phyloP scores from a whole-genome alignment of 2,113 vertebrate genomes.

The Gambusia holbrooki region DNA sequence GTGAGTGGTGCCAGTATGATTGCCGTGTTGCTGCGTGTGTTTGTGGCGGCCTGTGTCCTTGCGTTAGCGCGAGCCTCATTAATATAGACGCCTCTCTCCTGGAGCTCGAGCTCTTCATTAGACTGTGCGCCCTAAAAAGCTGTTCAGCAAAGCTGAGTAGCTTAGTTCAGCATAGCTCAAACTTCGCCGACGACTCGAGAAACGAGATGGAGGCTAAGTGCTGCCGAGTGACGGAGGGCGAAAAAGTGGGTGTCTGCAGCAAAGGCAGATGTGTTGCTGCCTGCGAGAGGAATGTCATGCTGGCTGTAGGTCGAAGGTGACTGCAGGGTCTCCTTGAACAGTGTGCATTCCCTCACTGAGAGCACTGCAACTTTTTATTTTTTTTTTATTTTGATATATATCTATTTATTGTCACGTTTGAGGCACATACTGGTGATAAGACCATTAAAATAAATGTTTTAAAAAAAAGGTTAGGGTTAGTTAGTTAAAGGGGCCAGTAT shows the following conservation, averaged over 20 bases:
- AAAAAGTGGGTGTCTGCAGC: slow-evolving; percentile 3
- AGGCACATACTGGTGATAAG: background rate
- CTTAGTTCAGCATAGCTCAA: background rate
- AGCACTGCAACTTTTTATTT: background rate
- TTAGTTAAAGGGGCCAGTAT: no score
- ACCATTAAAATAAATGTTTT: background rate
- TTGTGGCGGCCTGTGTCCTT: background rate
- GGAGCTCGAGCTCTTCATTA: slow-evolving; percentile 2
- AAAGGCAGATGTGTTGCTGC: slow-evolving; percentile 4
- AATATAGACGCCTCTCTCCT: slow-evolving; percentile 18
- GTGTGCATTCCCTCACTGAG: background rate
- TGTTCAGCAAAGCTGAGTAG: no score
- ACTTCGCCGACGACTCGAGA: slow-evolving; percentile 6
- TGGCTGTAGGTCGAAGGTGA: background rate
- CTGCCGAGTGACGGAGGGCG: background rate
- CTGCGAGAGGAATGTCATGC: slow-evolving; percentile 28
- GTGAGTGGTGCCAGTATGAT: slow-evolving; percentile 31
- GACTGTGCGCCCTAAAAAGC: background rate
- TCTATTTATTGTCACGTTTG: background rate
- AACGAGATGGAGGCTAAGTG: background rate
- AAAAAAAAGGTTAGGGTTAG: no score
- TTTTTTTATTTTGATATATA: no score
- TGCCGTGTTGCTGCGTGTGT: background rate
- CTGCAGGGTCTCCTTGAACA: background rate
- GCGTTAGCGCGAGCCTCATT: slow-evolving; percentile 10